Evolutionary conservation across 2,113 vertebrate species (phyloP), one percentile per base, ranked within the genome.

Genomic region (Microtus richardsoni): DNA sequence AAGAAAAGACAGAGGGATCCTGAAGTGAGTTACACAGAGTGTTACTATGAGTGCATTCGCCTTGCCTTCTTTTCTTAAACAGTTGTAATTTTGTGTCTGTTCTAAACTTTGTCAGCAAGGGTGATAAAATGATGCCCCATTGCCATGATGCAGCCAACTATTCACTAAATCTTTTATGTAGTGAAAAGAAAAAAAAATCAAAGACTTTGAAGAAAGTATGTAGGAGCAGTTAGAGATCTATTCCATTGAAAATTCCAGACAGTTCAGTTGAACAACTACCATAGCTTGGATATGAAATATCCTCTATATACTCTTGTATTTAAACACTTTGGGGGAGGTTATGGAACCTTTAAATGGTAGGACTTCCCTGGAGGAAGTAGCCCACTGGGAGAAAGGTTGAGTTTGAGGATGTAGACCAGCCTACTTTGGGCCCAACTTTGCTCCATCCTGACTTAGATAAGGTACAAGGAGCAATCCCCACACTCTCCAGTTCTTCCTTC

Each of bases 31-130:
- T 54, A 16, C 83, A 10, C 0, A 66, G 39, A 54, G 70, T 91
- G 47, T 94, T 84, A 94, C 83, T 94, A 39, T 0, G 66, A 91
- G 89, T 0, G 26, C 88, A 44, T 7, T 47, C 5, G 93, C 28
- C 0, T 30, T 86, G 16, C 91, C 89, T 89, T 7, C 33, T 36
- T 77, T 87, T 82, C 88, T 0, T 73, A 66, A 93, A 91, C 19
- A 6, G 47, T 91, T 96, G 89, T 7, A 54, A 30, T 86, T 93
- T 54, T 89, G 16, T 44, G 3, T 93, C 97, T 95, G 73, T 86
- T 96, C 78, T 39, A 95, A 79, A 36, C 39, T 44, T 44, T 16
- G 28, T 36, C 26, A 52, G 77, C 77, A 92, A 83, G n/a, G 52
- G 49, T 82, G 70, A 93, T 49, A 12, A 92, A 94, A 84, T 62